Percentiles rank a stretch among this genome's conserved stretches.
Conservation (phyloP, 2,113 vertebrate genomes). For the Callorhinus ursinus region DNA sequence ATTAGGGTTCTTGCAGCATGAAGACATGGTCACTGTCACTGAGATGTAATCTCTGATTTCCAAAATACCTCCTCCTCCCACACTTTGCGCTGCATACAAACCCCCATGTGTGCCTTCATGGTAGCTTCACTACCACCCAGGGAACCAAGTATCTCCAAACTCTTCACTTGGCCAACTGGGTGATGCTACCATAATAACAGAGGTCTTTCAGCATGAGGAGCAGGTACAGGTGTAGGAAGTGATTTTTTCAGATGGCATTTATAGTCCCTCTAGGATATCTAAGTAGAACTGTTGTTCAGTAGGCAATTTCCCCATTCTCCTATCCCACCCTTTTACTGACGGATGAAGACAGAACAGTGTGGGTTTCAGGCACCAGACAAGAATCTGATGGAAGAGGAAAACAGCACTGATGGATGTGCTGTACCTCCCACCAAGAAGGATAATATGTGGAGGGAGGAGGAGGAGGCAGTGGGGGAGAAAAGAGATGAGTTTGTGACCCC, state of each 20-base stretch:
- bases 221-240: too few relatives aligned
- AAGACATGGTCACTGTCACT: neutral
- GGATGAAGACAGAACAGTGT: neutral
- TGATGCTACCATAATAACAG: neutral
- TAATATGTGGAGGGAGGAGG: neutral
- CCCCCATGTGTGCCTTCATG: rapidly evolving
- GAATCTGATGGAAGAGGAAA: neutral
- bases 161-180: neutral
- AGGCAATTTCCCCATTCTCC: neutral
- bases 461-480: neutral
- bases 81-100: neutral
- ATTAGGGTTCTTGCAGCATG: neutral
- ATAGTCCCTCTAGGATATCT: neutral
- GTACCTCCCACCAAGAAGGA: neutral
- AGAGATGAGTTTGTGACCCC: neutral
- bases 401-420: rapidly evolving
- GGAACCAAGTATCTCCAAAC: neutral
- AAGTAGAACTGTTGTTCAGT: neutral
- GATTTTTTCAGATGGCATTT: neutral
- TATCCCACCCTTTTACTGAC: neutral
- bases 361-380: neutral
- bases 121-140: neutral
- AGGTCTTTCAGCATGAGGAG: neutral
- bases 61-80: neutral
- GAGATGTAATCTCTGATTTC: neutral